A percentile compares a stretch with the other conserved stretches of the same genome.
Evolutionary conservation across 2,797 vertebrate species (phyloP).

Genomic region (Anguilla megastoma): DNA sequence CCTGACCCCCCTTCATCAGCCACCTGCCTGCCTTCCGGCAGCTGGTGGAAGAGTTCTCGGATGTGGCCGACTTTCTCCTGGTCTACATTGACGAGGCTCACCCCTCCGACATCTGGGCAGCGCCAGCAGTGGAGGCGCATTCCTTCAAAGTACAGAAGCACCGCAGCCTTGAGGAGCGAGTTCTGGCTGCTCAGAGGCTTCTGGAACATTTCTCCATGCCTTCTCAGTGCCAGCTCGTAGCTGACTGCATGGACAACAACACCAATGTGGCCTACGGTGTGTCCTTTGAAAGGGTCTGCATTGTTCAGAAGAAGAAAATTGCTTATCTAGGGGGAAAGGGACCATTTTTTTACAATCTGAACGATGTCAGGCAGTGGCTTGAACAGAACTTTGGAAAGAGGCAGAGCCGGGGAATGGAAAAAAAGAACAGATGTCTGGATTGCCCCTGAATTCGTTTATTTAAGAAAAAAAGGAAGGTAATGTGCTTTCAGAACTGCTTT

Average conservation of each 20-base stretch:
- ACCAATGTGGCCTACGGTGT: constrained; percentile 94
- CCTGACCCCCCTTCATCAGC: constrained; percentile 96
- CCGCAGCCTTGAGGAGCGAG: constrained; percentile 86
- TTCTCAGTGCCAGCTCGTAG: constrained; percentile 88
- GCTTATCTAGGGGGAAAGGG: constrained; percentile 94
- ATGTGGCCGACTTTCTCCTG: constrained; percentile 93
- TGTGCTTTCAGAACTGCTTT: constrained; percentile 53
- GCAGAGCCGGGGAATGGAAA: constrained; percentile 70
- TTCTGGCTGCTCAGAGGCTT: constrained; percentile 85
- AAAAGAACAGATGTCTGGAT: constrained; percentile 62
- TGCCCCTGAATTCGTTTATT: constrained; percentile 58
- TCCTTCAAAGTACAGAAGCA: constrained; percentile 89
- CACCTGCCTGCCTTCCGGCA: constrained; percentile 90
- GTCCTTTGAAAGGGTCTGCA: constrained; percentile 91
- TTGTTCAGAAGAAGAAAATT: constrained; percentile 90
- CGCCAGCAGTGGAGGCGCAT: constrained; percentile 78
- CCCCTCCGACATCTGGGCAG: constrained; percentile 93
- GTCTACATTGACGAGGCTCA: constrained; percentile 99
- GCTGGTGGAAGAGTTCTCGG: constrained; percentile 92
- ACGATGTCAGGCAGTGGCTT: constrained; percentile 87
- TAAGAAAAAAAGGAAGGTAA: constrained; percentile 63
- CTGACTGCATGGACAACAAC: constrained; percentile 98
- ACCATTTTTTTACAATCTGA: constrained; percentile 92
- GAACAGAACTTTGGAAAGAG: constrained; percentile 85
- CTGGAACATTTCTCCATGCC: constrained; percentile 87